Percentiles rank a stretch among this genome's conserved stretches.
These are phyloP conservation scores for Syrista parreyssii DNA, from an alignment of 2,888 invertebrate species.

Conservation along the genomic window DNA sequence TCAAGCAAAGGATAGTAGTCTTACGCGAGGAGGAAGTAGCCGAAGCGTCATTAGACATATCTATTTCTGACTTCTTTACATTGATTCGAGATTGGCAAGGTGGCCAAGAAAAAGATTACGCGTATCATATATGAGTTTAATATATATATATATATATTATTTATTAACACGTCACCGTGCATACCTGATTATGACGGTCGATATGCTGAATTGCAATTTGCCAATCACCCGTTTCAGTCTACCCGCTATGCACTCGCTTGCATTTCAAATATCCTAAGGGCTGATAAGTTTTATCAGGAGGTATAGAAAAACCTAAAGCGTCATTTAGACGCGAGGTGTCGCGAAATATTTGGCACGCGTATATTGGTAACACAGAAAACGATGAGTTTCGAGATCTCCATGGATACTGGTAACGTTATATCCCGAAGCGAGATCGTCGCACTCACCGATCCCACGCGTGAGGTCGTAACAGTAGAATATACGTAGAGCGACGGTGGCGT, in stretches of 20 bases:
- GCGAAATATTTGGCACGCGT: neutral
- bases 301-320: neutral
- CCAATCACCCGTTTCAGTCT: neutral
- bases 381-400: neutral
- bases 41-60: neutral
- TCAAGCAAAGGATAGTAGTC: neutral
- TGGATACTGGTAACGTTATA: neutral
- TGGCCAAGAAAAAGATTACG: neutral
- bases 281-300: neutral
- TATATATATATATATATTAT: no score
- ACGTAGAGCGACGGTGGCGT: neutral
- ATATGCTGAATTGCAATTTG: neutral
- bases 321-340: neutral
- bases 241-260: neutral
- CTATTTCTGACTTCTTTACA: neutral
- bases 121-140: neutral
- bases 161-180: neutral
- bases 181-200: neutral
- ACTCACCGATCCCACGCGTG: neutral
- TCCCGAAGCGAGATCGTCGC: neutral
- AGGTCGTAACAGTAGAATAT: neutral
- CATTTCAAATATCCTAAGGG: neutral
- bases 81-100: neutral
- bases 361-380: neutral
- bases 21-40: neutral